Percentiles rank a stretch among this genome's conserved stretches.
phyloP scores from a whole-genome alignment of 2,888 invertebrate genomes.

The Drepana falcataria region DNA sequence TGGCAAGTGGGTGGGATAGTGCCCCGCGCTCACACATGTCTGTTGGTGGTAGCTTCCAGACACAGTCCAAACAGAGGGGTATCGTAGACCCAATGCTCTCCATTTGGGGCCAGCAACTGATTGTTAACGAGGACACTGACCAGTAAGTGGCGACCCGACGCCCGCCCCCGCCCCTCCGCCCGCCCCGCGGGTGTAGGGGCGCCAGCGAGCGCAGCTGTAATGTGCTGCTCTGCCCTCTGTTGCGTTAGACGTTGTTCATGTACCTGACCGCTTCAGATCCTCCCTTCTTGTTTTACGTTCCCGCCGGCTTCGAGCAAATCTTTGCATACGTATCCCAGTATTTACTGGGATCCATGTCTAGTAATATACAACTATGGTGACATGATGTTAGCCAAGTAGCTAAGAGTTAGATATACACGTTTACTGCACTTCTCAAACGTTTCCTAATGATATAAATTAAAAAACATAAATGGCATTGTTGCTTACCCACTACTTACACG shows the following conservation, averaged over 20 bases:
- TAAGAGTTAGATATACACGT: too few species aligned
- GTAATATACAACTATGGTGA: too few species aligned
- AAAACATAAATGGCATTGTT: too few species aligned
- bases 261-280: slow-evolving; percentile 27
- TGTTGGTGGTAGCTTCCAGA: slow-evolving; percentile 86
- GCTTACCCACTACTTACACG: too few species aligned
- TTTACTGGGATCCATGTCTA: too few species aligned
- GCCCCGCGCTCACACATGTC: slow-evolving; percentile 33
- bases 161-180: slow-evolving; percentile 22
- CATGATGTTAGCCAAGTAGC: too few species aligned
- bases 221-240: slow-evolving; percentile 59
- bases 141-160: slow-evolving; percentile 87
- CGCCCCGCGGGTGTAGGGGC: neutral
- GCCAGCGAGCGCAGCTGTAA: slow-evolving; percentile 3
- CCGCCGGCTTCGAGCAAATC: slow-evolving; percentile 45
- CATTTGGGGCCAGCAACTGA: slow-evolving; percentile 98
- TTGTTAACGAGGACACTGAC: slow-evolving; percentile 97
- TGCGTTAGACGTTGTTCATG: slow-evolving; percentile 57
- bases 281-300: slow-evolving; percentile 34
- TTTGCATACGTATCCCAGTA: slow-evolving; percentile 10
- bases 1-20: neutral
- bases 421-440: too few species aligned
- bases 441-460: too few species aligned
- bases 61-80: slow-evolving; percentile 95
- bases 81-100: slow-evolving; percentile 99